Evolutionary conservation across 2,113 vertebrate genomes (phyloP), one percentile per base, ranked within the genome.

Genomic region (Prinia subflava): DNA sequence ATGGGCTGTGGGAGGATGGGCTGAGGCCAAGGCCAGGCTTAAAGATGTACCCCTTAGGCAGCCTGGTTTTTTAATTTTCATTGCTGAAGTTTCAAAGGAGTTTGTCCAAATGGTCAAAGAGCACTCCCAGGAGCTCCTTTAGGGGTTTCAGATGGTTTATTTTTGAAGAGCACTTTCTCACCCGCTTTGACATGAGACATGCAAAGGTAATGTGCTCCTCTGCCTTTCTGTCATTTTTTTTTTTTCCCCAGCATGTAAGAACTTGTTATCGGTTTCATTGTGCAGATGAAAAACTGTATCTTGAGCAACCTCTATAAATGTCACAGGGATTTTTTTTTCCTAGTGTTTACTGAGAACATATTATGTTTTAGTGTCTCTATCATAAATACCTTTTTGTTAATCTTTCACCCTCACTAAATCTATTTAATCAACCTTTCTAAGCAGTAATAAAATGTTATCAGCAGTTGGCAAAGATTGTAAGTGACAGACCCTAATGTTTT

Each of bases 341-440:
- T 4, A 60, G 35, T 96, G 71, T 94, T 96, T 96, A 90, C 82
- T 82, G 78, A 94, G 71, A 89, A 47, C 79, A 47, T 87, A 64
- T 55, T 90, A 81, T 60, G 86, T 92, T 85, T 84, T 84, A 84
- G 63, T 80, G 49, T 77, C 75, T 84, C 16, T 65, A 17, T 44
- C 81, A 65, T 87, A 97, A 97, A 96, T 97, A 97, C 96, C 90
- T 97, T 94, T 95, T 92, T 92, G 92, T 96, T 96, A 97, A 96
- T 96, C 88, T 96, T 95, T 88, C 82, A 87, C 90, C 81, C 81
- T 86, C 52, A 31, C 79, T 83, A 89, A 81, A 46, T 79, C 46
- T 68, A 59, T 80, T 77, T 78, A 53, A 52, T 88, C 89, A 73
- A 69, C 81, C 69, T 76, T 93, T 90, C 83, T n/a, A 68, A 83